These are phyloP conservation scores for Callorhinus ursinus DNA, from an alignment of 2,113 vertebrate species.

Conservation along the genomic window DNA sequence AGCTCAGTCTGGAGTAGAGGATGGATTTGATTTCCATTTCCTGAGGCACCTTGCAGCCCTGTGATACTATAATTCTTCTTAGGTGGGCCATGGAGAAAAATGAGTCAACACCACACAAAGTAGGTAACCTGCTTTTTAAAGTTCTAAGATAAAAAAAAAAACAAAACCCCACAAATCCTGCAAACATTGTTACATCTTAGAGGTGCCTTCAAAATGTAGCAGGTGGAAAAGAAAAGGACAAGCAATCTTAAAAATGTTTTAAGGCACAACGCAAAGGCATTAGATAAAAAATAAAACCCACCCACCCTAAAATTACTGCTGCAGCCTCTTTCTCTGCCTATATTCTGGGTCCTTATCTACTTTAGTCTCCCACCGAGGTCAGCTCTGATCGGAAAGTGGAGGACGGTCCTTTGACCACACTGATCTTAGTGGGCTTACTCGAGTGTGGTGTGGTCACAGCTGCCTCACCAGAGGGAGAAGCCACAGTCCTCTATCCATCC, in stretches of 20 bases:
- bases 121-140: conserved; percentile 77
- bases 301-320: background rate
- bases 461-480: background rate
- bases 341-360: background rate
- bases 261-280: background rate
- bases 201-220: background rate
- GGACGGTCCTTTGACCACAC: background rate
- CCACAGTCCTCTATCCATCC: background rate
- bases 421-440: fast-evolving
- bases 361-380: background rate
- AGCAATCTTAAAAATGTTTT: background rate
- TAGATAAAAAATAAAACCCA: background rate
- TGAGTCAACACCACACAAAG: conserved; percentile 52
- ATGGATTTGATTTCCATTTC: background rate
- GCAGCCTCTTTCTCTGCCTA: background rate
- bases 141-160: conserved; percentile 36
- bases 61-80: conserved; percentile 49
- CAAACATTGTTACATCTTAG: background rate
- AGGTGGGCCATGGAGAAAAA: conserved; percentile 71
- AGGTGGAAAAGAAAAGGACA: conserved; percentile 1
- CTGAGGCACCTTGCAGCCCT: background rate
- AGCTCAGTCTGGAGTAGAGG: background rate
- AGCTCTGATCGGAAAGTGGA: background rate
- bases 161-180: background rate
- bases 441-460: background rate